phyloP scores from a whole-genome alignment of 2,797 vertebrate species.

The Catamblyrhynchus diadema region DNA sequence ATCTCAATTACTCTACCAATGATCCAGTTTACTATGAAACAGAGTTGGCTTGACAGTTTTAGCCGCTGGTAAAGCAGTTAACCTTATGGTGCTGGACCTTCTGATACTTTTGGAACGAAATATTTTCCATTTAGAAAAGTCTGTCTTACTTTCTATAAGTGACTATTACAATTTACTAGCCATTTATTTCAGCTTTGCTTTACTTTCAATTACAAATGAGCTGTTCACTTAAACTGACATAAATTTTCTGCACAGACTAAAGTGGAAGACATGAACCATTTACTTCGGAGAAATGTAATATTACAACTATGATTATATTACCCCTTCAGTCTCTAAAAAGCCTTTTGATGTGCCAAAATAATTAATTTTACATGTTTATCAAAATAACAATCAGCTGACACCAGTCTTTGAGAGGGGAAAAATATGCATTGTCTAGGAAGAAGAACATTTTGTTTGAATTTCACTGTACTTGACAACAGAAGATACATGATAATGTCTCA shows the following conservation, averaged over 20 bases:
- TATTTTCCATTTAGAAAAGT: conserved; percentile 28
- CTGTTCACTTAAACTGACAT: conserved; percentile 67
- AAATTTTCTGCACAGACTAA: conserved; percentile 67
- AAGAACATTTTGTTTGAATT: not conserved
- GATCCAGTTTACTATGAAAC: not conserved
- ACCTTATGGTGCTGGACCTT: not conserved
- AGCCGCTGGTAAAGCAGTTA: not conserved
- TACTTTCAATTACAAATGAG: conserved; percentile 70
- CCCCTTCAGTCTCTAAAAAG: not conserved
- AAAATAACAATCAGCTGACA: conserved; percentile 18
- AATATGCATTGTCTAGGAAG: not conserved
- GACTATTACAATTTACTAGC: conserved; percentile 62
- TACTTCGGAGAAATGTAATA: conserved; percentile 48
- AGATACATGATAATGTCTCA: not conserved
- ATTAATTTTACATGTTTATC: conserved; percentile 25
- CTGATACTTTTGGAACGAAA: conserved; percentile 34
- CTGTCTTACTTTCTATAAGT: conserved; percentile 46
- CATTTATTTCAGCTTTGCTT: conserved; percentile 69
- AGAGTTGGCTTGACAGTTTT: not conserved
- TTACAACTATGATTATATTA: conserved; percentile 50
- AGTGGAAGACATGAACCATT: conserved; percentile 58
- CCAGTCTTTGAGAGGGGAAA: not conserved
- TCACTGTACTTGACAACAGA: not conserved
- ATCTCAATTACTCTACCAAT: not conserved
- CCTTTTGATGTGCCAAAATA: conserved; percentile 20